Conservation (phyloP, 2,113 vertebrate species). For the Scartelaos histophorus region DNA sequence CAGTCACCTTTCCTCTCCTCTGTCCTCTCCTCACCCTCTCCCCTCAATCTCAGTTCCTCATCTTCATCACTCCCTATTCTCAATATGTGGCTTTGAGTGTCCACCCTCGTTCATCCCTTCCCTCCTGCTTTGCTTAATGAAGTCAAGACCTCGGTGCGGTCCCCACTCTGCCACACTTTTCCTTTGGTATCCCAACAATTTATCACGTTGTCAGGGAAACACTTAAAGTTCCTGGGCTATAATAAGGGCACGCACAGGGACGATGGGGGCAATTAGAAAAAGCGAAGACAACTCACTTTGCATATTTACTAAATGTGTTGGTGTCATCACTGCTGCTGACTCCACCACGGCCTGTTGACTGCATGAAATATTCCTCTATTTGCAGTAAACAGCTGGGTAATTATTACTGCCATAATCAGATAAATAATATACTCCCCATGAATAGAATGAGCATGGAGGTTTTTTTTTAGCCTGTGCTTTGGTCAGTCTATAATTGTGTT, state of each 20-base stretch:
- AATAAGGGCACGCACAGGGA: slow-evolving; percentile 98
- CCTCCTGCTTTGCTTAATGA: slow-evolving; percentile 95
- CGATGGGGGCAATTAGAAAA: slow-evolving; percentile 91
- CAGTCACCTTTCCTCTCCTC: slow-evolving; percentile 21
- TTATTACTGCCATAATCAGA: slow-evolving; percentile 99
- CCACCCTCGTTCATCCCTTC: slow-evolving; percentile 91
- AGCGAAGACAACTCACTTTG: slow-evolving; percentile 89
- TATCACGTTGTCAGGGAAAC: slow-evolving; percentile 99
- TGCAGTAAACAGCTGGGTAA: slow-evolving; percentile 99
- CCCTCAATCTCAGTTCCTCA: slow-evolving; percentile 34
- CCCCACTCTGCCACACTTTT: slow-evolving; percentile 91
- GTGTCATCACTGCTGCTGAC: slow-evolving; percentile 82
- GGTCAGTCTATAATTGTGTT: slow-evolving; percentile 64
- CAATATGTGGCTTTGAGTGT: slow-evolving; percentile 73
- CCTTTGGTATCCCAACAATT: slow-evolving; percentile 90
- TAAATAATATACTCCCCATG: slow-evolving; percentile 93
- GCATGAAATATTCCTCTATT: slow-evolving; percentile 99
- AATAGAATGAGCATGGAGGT: slow-evolving; percentile 28
- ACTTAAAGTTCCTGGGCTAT: slow-evolving; percentile 96
- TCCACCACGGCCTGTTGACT: slow-evolving; percentile 95
- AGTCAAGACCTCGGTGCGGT: slow-evolving; percentile 95
- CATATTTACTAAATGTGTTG: slow-evolving; percentile 98
- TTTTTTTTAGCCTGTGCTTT: slow-evolving; percentile 66
- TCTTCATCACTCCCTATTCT: slow-evolving; percentile 57
- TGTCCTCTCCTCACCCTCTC: slow-evolving; percentile 29